phyloP scores from a whole-genome alignment of 2,888 invertebrate species.

The Brachynemurus nebulosus region DNA sequence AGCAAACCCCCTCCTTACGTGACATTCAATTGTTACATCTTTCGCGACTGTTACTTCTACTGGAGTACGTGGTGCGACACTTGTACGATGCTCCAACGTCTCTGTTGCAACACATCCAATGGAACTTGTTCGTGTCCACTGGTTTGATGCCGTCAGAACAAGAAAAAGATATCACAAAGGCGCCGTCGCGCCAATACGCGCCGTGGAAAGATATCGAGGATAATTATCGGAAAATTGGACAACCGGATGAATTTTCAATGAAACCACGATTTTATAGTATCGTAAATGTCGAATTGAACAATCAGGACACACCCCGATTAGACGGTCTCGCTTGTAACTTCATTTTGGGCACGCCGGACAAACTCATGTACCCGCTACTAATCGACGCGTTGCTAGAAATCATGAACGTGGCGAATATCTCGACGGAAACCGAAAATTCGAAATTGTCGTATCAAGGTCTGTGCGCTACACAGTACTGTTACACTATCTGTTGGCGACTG shows the following conservation, averaged over 20 bases:
- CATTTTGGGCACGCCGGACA: slow-evolving; percentile 82
- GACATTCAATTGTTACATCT: slow-evolving; percentile 66
- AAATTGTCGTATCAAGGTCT: slow-evolving; percentile 45
- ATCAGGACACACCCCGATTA: slow-evolving; percentile 76
- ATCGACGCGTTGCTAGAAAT: slow-evolving; percentile 77
- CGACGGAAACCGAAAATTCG: slow-evolving; percentile 28
- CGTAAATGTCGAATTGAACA: slow-evolving; percentile 59
- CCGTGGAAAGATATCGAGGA: slow-evolving; percentile 66
- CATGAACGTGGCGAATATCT: slow-evolving; percentile 63
- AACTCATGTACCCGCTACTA: slow-evolving; percentile 73
- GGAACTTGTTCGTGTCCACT: slow-evolving; percentile 61
- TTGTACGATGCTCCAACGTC: slow-evolving; percentile 84
- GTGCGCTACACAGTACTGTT: slow-evolving; percentile 83
- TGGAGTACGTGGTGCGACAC: slow-evolving; percentile 92
- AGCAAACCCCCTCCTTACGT: slow-evolving; percentile 27
- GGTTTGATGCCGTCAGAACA: slow-evolving; percentile 43
- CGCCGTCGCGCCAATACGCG: slow-evolving; percentile 48
- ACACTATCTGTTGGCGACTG: slow-evolving; percentile 71
- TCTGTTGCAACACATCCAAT: slow-evolving; percentile 70
- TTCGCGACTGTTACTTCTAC: slow-evolving; percentile 67
- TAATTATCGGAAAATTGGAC: slow-evolving; percentile 46
- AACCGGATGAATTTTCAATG: slow-evolving; percentile 53
- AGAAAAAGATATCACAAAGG: slow-evolving; percentile 36
- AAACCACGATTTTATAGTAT: slow-evolving; percentile 86
- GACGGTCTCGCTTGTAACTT: slow-evolving; percentile 91